Evolutionary conservation across 2,797 vertebrate species (phyloP), one percentile per base, ranked within the genome.

Genomic region (Enteromius treurensis): DNA sequence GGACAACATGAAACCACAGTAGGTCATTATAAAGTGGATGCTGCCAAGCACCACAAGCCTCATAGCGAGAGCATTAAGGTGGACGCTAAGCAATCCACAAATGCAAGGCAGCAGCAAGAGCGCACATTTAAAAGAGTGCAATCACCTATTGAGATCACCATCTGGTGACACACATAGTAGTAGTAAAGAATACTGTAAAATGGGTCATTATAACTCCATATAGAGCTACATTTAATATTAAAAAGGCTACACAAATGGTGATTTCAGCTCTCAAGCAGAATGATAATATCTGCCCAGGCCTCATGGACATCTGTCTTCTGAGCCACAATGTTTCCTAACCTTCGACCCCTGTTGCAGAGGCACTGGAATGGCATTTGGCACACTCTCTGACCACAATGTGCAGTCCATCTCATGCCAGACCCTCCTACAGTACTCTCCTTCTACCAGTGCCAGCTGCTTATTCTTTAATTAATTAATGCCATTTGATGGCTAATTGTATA

Each of bases 401-500:
- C 95, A 91, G 93, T 45, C 29, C 67, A 67, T 42, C 45, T 23
- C 88, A 89, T 80, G 93, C 92, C 93, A 95, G 95, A 94, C 93
- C 90, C 93, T 95, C 94, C 95, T 94, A 95, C 95, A 96, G 96
- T 95, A 96, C 94, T 94, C 92, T 93, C 93, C 92, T 93, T 67
- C 64, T 93, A 94, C 93, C 96, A 95, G 96, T 89, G 95, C 91
- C 93, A 95, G 94, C 95, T 94, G 95, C 96, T 94, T 92, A 91
- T 87, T 93, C 93, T 89, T 94, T 90, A 85, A 90, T 92, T 90
- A 91, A 92, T 90, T 34, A 45, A 90, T 90, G 87, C 90, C 87
- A 91, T 91, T 73, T 94, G 96, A 93, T 95, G 95, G 95, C 95
- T 95, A 96, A 94, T 96, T 96, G 94, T 94, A 94, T 96, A 94